phyloP scores from a whole-genome alignment of 2,113 vertebrate genomes.

The Copsychus sechellarum region DNA sequence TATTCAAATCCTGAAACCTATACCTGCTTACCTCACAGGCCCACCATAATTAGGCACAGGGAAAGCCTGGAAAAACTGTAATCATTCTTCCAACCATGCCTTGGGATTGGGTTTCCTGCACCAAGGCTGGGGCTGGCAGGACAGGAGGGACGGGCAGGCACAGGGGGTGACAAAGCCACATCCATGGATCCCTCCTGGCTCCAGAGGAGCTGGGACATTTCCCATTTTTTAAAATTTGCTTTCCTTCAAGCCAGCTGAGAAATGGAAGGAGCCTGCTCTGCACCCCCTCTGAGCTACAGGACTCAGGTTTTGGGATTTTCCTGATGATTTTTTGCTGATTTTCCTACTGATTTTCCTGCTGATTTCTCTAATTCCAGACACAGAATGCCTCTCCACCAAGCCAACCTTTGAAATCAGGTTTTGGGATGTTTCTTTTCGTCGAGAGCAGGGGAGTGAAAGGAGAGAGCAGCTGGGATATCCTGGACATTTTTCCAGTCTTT shows the following conservation, averaged over 20 bases:
- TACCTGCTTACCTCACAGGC: background rate
- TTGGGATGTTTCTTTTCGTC: background rate
- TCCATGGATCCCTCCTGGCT: background rate
- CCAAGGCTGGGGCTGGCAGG: background rate
- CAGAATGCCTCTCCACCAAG: too few species aligned
- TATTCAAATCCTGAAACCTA: background rate
- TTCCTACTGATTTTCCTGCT: too few species aligned
- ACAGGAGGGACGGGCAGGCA: background rate
- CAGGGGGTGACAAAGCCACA: background rate
- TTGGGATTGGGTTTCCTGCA: background rate
- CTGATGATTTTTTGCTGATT: too few species aligned
- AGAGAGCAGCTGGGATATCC: background rate
- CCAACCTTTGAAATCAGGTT: background rate
- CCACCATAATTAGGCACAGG: background rate
- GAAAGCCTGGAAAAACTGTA: background rate
- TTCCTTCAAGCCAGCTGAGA: background rate
- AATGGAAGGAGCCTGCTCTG: background rate
- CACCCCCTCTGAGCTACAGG: background rate
- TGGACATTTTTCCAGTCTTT: background rate
- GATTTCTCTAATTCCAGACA: too few species aligned
- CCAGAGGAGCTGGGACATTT: background rate
- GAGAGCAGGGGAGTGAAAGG: background rate
- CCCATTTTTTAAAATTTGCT: background rate
- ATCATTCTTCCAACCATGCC: fast-evolving
- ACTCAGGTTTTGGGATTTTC: background rate